Evolutionary conservation across 2,113 vertebrate genomes (phyloP).

Genomic region (Zingel zingel): DNA sequence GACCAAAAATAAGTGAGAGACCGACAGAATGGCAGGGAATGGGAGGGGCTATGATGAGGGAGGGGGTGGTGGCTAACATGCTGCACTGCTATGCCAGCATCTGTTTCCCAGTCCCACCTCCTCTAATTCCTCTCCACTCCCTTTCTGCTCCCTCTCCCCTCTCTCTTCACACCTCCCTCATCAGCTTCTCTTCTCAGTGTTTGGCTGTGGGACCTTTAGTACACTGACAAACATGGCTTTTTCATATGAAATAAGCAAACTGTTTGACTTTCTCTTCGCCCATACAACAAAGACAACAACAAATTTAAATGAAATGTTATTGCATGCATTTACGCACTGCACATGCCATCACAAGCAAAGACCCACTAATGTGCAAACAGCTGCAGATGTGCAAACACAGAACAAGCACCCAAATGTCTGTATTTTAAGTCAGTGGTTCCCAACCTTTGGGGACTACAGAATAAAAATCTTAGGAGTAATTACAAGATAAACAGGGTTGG

Average conservation of each 20-base stretch:
- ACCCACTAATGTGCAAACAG: neutral
- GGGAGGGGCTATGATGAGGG: slow-evolving; percentile 51
- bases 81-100: slow-evolving; percentile 49
- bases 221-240: neutral
- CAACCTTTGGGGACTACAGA: neutral
- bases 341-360: neutral
- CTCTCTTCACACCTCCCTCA: slow-evolving; percentile 12
- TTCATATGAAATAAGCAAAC: slow-evolving; percentile 5
- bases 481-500: neutral
- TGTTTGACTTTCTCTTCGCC: neutral
- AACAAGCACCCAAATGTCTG: neutral
- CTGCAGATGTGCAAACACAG: neutral
- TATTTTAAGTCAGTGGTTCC: neutral
- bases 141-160: slow-evolving; percentile 6
- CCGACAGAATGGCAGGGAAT: slow-evolving; percentile 30
- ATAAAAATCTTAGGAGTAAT: neutral
- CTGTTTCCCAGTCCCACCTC: slow-evolving; percentile 60
- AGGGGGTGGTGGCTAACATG: slow-evolving; percentile 46
- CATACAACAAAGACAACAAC: neutral
- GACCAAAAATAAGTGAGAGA: slow-evolving; percentile 54
- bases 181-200: slow-evolving; percentile 21
- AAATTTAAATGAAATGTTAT: neutral
- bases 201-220: neutral
- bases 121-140: slow-evolving; percentile 30
- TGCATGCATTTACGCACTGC: neutral